A percentile compares a stretch with the other conserved stretches of the same genome.
phyloP scores from a whole-genome alignment of 2,113 vertebrate species.

The Xiphophorus hellerii region DNA sequence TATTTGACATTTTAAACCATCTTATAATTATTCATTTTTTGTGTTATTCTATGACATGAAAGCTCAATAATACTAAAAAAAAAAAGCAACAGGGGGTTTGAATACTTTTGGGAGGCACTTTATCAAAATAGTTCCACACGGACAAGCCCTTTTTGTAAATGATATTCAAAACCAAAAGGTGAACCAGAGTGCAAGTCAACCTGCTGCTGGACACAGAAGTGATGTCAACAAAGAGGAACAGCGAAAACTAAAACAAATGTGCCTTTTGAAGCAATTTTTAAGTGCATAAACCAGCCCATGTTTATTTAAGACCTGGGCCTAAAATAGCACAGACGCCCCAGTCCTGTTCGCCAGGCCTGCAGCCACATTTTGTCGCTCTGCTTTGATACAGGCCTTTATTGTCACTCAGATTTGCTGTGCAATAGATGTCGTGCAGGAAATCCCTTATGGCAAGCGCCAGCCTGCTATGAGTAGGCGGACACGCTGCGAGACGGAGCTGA shows the following conservation, averaged over 20 bases:
- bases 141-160: constrained; percentile 51
- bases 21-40: neutral
- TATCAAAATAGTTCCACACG: constrained; percentile 50
- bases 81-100: too few species aligned
- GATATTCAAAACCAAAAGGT: constrained; percentile 69
- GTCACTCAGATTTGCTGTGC: constrained; percentile 55
- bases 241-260: constrained; percentile 3
- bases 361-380: constrained; percentile 10
- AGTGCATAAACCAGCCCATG: constrained; percentile 5
- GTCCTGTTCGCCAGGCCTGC: constrained; percentile 13
- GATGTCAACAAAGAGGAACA: constrained; percentile 23
- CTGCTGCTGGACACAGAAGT: constrained; percentile 26
- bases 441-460: constrained; percentile 66
- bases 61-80: too few species aligned
- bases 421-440: constrained; percentile 68
- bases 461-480: constrained; percentile 67
- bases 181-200: constrained; percentile 36
- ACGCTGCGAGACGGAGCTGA: constrained; percentile 51
- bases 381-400: constrained; percentile 31
- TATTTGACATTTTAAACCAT: neutral
- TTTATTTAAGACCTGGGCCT: constrained; percentile 8
- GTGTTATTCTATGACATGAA: too few species aligned
- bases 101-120: constrained; percentile 5
- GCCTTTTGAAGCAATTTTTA: constrained; percentile 5
- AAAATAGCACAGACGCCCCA: constrained; percentile 18